Evolutionary conservation across 1,140 invertebrate genomes (phyloP).

Genomic region (Gryon sp.): DNA sequence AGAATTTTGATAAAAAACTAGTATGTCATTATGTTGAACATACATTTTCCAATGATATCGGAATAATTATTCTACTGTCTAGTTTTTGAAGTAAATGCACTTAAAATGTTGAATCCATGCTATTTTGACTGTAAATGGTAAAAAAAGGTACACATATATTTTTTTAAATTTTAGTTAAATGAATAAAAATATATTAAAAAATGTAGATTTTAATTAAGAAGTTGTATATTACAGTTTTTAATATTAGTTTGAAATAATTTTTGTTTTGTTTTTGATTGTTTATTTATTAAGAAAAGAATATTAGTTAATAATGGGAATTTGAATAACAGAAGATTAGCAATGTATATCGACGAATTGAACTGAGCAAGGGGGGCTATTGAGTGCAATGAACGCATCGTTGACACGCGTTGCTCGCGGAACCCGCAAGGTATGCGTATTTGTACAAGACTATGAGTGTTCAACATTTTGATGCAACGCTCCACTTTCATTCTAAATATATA

Average conservation of each 20-base stretch:
- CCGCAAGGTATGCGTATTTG: conserved; percentile 54
- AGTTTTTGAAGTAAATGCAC: no score
- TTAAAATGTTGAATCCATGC: no score
- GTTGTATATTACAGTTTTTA: no score
- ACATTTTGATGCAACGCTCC: conserved; percentile 48
- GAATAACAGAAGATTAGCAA: conserved; percentile 58
- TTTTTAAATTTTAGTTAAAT: no score
- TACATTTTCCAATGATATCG: no score
- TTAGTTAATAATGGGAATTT: conserved; percentile 47
- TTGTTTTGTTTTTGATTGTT: neutral
- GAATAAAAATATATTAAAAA: no score
- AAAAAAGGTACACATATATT: no score
- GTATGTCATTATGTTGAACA: no score
- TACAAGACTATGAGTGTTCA: conserved; percentile 17
- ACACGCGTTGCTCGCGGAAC: conserved; percentile 41
- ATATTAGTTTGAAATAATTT: conserved; percentile 38
- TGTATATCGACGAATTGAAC: conserved; percentile 29
- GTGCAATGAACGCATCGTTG: conserved; percentile 63
- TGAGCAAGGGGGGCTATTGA: conserved; percentile 21
- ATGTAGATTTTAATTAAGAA: neutral
- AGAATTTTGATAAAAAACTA: no score
- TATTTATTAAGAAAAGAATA: conserved; percentile 7
- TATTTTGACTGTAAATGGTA: no score
- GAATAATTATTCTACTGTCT: no score
- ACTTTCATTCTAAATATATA: conserved; percentile 55